Evolutionary conservation across 2,797 vertebrate genomes (phyloP).

Genomic region (Thalassophryne amazonica): DNA sequence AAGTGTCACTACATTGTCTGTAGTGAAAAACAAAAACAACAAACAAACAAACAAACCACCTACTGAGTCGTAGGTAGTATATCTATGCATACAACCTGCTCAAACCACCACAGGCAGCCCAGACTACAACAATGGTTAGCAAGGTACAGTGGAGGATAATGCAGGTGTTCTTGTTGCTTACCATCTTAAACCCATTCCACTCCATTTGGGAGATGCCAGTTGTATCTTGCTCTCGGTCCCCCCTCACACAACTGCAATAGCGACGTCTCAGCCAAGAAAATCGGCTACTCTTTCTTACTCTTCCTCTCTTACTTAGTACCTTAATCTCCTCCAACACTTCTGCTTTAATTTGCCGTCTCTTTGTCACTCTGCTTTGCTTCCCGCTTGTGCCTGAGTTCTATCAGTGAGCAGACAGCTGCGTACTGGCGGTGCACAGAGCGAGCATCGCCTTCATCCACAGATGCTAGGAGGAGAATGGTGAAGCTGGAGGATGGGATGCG

Average conservation of each 20-base stretch:
- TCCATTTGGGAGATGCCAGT: constrained; percentile 95
- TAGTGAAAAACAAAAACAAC: no score
- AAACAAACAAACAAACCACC: not conserved
- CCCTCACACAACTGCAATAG: constrained; percentile 61
- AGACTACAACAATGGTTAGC: constrained; percentile 22
- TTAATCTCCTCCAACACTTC: constrained; percentile 53
- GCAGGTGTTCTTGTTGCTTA: constrained; percentile 80
- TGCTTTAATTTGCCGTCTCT: constrained; percentile 17
- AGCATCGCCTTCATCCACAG: constrained; percentile 96
- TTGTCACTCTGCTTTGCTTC: constrained; percentile 52
- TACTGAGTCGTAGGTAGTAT: constrained; percentile 11
- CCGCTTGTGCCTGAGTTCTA: constrained; percentile 59
- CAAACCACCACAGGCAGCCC: constrained; percentile 10
- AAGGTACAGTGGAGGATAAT: constrained; percentile 24
- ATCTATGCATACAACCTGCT: constrained; percentile 23
- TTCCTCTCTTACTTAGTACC: constrained; percentile 24
- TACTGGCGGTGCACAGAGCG: constrained; percentile 88
- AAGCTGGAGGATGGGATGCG: constrained; percentile 87
- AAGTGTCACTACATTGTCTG: constrained; percentile 16
- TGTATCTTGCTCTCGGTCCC: constrained; percentile 50
- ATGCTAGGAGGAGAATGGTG: constrained; percentile 91
- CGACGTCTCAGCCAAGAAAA: constrained; percentile 53
- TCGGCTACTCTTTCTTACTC: constrained; percentile 44
- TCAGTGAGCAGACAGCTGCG: constrained; percentile 86
- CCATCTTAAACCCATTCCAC: constrained; percentile 99